Conservation (phyloP, 1,140 invertebrate genomes). For the Hyposmocoma kahamanoa region DNA sequence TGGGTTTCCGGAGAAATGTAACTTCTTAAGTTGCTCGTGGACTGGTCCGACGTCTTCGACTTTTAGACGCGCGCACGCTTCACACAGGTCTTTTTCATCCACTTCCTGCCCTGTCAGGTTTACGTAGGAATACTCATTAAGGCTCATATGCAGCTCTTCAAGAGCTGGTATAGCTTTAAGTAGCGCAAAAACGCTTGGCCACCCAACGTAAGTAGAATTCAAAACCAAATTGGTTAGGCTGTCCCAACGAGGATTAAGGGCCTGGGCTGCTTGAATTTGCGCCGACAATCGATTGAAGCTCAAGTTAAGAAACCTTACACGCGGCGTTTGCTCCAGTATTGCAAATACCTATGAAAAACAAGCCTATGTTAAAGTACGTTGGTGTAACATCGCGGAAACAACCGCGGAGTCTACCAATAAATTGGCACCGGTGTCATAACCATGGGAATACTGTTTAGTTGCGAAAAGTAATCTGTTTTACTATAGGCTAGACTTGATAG, state of each 20-base stretch:
- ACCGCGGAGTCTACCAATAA: slow-evolving; percentile 1
- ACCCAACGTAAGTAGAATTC: slow-evolving; percentile 89
- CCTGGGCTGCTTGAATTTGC: slow-evolving; percentile 74
- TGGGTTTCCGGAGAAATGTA: slow-evolving; percentile 90
- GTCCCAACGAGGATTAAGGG: slow-evolving; percentile 74
- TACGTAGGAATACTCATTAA: slow-evolving; percentile 88
- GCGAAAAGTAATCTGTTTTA: background rate
- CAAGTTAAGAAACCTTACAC: slow-evolving; percentile 91
- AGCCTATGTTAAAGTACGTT: slow-evolving; percentile 3
- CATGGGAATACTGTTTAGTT: slow-evolving; percentile 11
- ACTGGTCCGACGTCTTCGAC: slow-evolving; percentile 79
- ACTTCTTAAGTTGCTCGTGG: slow-evolving; percentile 80
- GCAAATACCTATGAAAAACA: slow-evolving; percentile 81
- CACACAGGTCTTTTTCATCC: slow-evolving; percentile 44
- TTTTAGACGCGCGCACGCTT: slow-evolving; percentile 50
- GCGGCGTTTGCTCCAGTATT: slow-evolving; percentile 89
- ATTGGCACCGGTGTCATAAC: slow-evolving; percentile 16
- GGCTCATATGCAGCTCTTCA: slow-evolving; percentile 92
- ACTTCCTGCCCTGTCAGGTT: slow-evolving; percentile 64
- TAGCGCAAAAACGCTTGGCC: slow-evolving; percentile 86
- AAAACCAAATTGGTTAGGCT: slow-evolving; percentile 85
- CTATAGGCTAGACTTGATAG: background rate
- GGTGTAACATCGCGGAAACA: background rate
- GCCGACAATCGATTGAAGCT: slow-evolving; percentile 89
- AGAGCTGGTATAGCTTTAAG: slow-evolving; percentile 84